Conservation (phyloP, 2,797 vertebrate species). For the Eulemur mongoz region DNA sequence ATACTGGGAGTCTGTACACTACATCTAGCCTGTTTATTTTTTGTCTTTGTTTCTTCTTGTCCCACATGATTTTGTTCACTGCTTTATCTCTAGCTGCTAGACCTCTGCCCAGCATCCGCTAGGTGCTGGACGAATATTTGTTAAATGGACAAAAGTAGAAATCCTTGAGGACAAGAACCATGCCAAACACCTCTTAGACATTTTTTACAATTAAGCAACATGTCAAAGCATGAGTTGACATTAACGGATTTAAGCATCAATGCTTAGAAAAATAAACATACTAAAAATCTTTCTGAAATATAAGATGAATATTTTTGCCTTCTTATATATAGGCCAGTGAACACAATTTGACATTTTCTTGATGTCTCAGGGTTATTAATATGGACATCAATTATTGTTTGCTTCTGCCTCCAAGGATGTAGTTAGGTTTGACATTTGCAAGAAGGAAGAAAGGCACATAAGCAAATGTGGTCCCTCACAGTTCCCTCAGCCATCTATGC, state of each 20-base stretch:
- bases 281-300: slow-evolving; percentile 37
- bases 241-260: neutral
- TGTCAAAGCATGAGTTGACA: slow-evolving; percentile 22
- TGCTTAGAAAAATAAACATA: slow-evolving; percentile 5
- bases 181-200: neutral
- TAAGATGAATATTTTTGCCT: neutral
- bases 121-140: neutral
- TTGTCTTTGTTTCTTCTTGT: neutral
- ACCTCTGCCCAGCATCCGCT: neutral
- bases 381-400: slow-evolving; percentile 9
- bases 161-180: neutral
- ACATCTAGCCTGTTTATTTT: neutral
- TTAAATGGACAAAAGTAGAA: slow-evolving; percentile 4
- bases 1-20: neutral
- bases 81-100: neutral
- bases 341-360: slow-evolving; percentile 24
- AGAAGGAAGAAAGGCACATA: neutral
- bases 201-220: slow-evolving; percentile 1
- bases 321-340: neutral
- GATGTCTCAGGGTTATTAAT: slow-evolving; percentile 19
- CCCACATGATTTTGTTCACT: neutral
- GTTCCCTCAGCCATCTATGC: neutral
- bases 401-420: neutral
- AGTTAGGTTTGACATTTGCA: neutral
- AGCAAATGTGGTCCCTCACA: neutral